Conservation (phyloP, 92 coral and sea anemone species). For the Bergia sp. region DNA sequence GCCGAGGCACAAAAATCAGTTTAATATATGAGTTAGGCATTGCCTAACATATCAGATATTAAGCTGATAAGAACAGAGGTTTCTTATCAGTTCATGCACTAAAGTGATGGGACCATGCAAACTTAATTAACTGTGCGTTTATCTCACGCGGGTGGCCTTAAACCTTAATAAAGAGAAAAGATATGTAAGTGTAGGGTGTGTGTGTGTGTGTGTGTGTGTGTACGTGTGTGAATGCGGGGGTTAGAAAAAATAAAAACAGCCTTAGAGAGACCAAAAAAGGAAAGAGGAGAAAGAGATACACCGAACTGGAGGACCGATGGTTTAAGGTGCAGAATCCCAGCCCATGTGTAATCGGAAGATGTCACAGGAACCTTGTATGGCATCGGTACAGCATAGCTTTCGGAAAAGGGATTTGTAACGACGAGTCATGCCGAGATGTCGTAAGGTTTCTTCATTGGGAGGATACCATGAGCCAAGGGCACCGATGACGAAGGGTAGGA, state of each 20-base stretch:
- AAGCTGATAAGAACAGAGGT: conserved; percentile 94
- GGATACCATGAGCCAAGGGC: conserved; percentile 46
- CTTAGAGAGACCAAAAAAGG: conserved; percentile 11
- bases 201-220: conserved; percentile 3
- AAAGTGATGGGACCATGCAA: background rate
- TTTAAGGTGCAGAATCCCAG: conserved; percentile 5
- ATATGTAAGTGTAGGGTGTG: background rate
- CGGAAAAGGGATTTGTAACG: conserved; percentile 42
- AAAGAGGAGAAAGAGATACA: background rate
- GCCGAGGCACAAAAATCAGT: no score
- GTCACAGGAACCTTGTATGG: conserved; percentile 45
- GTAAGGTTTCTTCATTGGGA: conserved; percentile 14
- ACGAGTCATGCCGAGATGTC: conserved; percentile 40
- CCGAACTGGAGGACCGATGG: conserved; percentile 1
- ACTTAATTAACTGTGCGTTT: background rate
- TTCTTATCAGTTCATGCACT: background rate
- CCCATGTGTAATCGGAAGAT: conserved; percentile 47
- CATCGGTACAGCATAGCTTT: conserved; percentile 49
- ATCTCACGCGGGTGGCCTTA: conserved; percentile 3
- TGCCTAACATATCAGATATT: conserved; percentile 69
- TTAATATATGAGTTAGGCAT: no score
- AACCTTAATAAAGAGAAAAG: background rate
- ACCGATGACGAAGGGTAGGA: conserved; percentile 34
- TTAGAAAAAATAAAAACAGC: background rate
- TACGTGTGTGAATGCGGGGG: conserved; percentile 4